These are phyloP conservation scores for Lithophane leautieri DNA, from an alignment of 2,888 invertebrate genomes.

Conservation along the genomic window DNA sequence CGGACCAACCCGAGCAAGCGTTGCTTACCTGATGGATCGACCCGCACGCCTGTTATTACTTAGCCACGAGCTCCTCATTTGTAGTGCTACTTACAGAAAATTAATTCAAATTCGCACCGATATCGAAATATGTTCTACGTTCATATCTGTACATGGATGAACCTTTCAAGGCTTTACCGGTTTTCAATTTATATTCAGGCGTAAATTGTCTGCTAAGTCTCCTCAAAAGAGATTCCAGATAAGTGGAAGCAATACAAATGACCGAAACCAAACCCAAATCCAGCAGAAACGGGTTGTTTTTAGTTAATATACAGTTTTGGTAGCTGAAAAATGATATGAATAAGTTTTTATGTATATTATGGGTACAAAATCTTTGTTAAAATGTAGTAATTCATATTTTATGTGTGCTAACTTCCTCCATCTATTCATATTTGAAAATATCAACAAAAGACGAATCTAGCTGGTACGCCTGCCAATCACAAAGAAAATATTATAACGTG, in stretches of 20 bases:
- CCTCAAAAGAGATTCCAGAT: conserved; percentile 16
- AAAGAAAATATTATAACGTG: conserved; percentile 26
- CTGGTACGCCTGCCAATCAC: conserved; percentile 17
- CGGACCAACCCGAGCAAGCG: too few species aligned
- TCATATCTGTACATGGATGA: neutral
- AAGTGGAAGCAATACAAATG: conserved; percentile 1
- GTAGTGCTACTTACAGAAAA: neutral
- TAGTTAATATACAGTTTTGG: neutral
- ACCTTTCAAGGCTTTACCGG: neutral
- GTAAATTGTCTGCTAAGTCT: neutral
- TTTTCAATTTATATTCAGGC: conserved; percentile 6
- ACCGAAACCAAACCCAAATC: neutral
- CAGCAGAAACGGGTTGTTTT: too few species aligned
- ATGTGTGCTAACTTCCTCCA: neutral
- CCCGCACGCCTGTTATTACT: too few species aligned
- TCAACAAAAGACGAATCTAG: conserved; percentile 28
- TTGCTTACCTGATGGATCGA: too few species aligned
- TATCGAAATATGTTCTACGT: neutral
- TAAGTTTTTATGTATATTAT: neutral
- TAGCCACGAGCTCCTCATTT: too few species aligned
- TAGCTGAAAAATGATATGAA: neutral
- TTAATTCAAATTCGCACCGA: neutral
- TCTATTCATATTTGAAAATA: conserved; percentile 28
- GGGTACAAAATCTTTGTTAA: neutral
- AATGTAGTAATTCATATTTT: neutral